Percentiles rank a stretch among this genome's conserved stretches.
phyloP scores from a whole-genome alignment of 2,113 vertebrate species.

The Sialia sialis region DNA sequence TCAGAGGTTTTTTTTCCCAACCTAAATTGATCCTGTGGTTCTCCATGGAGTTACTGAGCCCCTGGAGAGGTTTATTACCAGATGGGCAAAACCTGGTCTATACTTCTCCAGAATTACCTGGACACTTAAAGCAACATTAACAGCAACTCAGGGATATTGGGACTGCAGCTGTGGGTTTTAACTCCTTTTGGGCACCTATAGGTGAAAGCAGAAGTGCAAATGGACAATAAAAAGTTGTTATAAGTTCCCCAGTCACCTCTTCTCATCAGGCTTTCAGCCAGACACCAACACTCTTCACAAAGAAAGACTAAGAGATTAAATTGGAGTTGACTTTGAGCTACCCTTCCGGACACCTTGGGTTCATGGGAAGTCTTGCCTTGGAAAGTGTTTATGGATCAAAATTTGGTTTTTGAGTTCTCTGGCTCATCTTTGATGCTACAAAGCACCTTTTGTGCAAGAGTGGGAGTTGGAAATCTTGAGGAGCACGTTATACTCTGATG shows the following conservation, averaged over 20 bases:
- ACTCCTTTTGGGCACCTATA: neutral
- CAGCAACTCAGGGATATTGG: rapidly evolving
- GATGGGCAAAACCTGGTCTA: neutral
- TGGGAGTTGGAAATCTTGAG: neutral
- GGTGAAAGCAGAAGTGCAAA: neutral
- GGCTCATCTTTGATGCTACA: neutral
- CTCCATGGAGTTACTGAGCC: neutral
- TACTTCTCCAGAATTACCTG: neutral
- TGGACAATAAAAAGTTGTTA: neutral
- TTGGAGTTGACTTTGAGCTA: neutral
- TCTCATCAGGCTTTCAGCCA: neutral
- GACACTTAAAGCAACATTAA: neutral
- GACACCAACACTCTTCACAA: neutral
- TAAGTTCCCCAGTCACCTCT: neutral
- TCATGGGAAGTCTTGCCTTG: neutral
- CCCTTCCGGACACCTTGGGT: neutral
- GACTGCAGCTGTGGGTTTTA: neutral
- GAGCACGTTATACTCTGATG: neutral
- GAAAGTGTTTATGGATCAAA: neutral
- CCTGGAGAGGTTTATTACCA: neutral
- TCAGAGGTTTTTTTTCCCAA: neutral
- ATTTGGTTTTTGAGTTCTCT: neutral
- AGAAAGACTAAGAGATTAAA: neutral
- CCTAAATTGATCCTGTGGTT: neutral
- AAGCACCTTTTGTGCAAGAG: neutral